Base-by-base conservation (phyloP, 2,888 invertebrate species). In the Ernsta delagoae region DNA sequence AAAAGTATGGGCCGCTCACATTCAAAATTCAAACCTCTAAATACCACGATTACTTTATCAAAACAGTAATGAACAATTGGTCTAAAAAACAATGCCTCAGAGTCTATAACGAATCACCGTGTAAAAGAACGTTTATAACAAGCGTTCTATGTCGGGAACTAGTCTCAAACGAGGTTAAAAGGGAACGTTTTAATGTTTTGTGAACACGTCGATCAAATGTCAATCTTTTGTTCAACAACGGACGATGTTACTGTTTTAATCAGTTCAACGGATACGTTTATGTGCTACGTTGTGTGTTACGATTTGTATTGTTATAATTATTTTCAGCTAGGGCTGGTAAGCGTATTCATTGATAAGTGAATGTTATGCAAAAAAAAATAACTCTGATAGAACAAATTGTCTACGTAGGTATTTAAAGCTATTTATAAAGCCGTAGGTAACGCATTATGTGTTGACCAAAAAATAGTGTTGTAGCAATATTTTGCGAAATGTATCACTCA, bases 81-180 rank as follows among this genome's bases (percentile, higher is more conserved):
- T 60, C n/a, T 60, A 12, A 39, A 39, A 62, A 53, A 62, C 50
- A 62, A 31, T 53, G 39, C 9, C 24, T 53, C 39, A 16, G 5
- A 31, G 11, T 16, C 36, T 11, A 50, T 36, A 50, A 39, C 3
- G 39, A 48, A 57, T 60, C 31, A 34, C 12, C 53, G 53, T 53
- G 39, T 39, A 12, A 11, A 41, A 54, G n/a, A 56, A 56, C 43
- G 34, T 45, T 59, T n/a, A 11, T 45, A 67, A 56, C 67, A 62
- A 62, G 56, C 36, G 66, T 66, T 60, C 56, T 57, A 31, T 62
- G 62, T 48, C 77, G 76, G 79, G 75, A 83, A 79, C 77, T 75
- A 24, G 53, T 53, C 53, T 24, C 16, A 77, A 88, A 87, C 78
- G 83, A 86, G 90, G 90, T 89, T 91, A 91, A 91, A 90, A 90